Percentiles rank a stretch among this genome's conserved stretches.
phyloP scores from a whole-genome alignment of 2,113 vertebrate species.

The Ochotona princeps region DNA sequence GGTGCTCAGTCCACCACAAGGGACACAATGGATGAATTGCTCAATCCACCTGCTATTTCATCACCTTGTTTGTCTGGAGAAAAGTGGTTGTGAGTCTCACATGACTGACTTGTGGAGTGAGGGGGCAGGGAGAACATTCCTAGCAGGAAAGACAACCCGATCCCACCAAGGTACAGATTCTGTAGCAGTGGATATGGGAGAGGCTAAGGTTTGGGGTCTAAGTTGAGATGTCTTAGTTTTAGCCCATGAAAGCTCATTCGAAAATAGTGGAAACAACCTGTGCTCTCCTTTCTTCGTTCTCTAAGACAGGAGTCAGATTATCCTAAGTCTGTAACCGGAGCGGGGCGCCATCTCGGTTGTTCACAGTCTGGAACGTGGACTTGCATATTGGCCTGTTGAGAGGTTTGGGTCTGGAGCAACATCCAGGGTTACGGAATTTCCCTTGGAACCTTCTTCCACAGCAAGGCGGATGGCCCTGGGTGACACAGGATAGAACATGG shows the following conservation, averaged over 20 bases:
- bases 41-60: background rate
- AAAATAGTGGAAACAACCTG: background rate
- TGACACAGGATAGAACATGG: accelerated
- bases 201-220: background rate
- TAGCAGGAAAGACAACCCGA: no score
- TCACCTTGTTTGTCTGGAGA: background rate
- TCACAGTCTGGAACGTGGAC: accelerated
- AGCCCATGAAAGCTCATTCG: background rate
- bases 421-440: no score
- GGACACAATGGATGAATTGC: accelerated
- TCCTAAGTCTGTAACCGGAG: background rate
- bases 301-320: background rate
- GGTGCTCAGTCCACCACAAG: accelerated
- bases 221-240: background rate
- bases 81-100: background rate
- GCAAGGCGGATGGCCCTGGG: background rate
- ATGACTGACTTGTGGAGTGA: background rate
- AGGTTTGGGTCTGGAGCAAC: background rate
- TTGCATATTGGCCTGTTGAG: background rate
- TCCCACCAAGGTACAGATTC: background rate
- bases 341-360: no score
- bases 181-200: background rate
- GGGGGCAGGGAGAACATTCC: no score
- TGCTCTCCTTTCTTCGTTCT: background rate
- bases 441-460: background rate